Conservation (phyloP, 2,797 vertebrate species). For the Lagorchestes hirsutus region DNA sequence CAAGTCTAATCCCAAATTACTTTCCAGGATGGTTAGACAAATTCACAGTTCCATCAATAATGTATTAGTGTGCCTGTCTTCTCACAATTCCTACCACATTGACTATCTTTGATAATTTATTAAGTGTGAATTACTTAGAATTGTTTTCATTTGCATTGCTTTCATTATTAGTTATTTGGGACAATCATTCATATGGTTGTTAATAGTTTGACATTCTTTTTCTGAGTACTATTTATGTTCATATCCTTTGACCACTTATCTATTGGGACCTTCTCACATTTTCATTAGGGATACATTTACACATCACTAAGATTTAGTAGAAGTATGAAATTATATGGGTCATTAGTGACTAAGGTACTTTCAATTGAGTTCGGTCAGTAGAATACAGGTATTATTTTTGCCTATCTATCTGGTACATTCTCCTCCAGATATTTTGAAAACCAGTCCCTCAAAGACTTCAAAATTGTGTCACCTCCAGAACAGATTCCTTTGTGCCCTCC, state of each 20-base stretch:
- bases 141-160: background rate
- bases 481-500: background rate
- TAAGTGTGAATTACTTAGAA: background rate
- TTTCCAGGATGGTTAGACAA: background rate
- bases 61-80: background rate
- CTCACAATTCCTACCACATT: background rate
- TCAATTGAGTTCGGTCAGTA: background rate
- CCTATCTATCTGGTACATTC: background rate
- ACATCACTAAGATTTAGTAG: background rate
- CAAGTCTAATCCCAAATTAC: background rate
- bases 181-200: background rate
- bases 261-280: background rate
- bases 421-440: background rate
- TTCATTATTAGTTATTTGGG: background rate
- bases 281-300: background rate
- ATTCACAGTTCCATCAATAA: background rate
- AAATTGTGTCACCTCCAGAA: background rate
- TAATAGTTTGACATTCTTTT: background rate
- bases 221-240: background rate
- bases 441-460: background rate
- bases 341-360: background rate
- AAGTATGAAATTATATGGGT: background rate
- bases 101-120: background rate
- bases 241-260: background rate
- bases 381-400: background rate